Conservation (phyloP, 2,888 invertebrate genomes). For the Diarsia brunnea region DNA sequence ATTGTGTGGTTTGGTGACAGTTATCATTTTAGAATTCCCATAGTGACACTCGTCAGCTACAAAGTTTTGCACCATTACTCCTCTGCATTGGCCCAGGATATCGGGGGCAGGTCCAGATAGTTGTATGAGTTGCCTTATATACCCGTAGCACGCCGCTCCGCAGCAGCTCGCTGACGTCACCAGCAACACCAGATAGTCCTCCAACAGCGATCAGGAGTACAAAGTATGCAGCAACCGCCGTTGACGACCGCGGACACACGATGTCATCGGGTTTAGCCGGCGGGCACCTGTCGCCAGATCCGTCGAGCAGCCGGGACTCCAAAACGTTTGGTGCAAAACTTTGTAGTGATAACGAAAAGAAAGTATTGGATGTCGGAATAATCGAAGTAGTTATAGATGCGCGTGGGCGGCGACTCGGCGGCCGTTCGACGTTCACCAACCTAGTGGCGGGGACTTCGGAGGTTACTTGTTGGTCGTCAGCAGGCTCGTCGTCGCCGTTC, state of each 20-base stretch:
- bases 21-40: slow-evolving; percentile 56
- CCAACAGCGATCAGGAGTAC: slow-evolving; percentile 19
- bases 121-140: slow-evolving; percentile 45
- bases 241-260: slow-evolving; percentile 19
- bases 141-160: slow-evolving; percentile 42
- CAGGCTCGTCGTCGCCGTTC: slow-evolving; percentile 75
- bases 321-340: slow-evolving; percentile 86
- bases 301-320: slow-evolving; percentile 51
- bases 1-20: slow-evolving; percentile 52
- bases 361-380: slow-evolving; percentile 75
- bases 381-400: slow-evolving; percentile 84
- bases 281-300: slow-evolving; percentile 39
- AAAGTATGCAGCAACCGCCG: slow-evolving; percentile 11
- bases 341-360: slow-evolving; percentile 86
- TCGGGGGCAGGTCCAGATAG: slow-evolving; percentile 45
- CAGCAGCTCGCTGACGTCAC: slow-evolving; percentile 6
- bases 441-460: slow-evolving; percentile 87
- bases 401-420: slow-evolving; percentile 84
- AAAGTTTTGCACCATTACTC: slow-evolving; percentile 90
- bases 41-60: slow-evolving; percentile 80
- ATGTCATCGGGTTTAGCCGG: slow-evolving; percentile 12
- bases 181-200: slow-evolving; percentile 37
- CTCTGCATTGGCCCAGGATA: slow-evolving; percentile 63
- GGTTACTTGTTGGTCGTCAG: slow-evolving; percentile 83
- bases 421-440: slow-evolving; percentile 88